Base-by-base conservation (phyloP, 2,888 invertebrate species). In the Apamea sordens region DNA sequence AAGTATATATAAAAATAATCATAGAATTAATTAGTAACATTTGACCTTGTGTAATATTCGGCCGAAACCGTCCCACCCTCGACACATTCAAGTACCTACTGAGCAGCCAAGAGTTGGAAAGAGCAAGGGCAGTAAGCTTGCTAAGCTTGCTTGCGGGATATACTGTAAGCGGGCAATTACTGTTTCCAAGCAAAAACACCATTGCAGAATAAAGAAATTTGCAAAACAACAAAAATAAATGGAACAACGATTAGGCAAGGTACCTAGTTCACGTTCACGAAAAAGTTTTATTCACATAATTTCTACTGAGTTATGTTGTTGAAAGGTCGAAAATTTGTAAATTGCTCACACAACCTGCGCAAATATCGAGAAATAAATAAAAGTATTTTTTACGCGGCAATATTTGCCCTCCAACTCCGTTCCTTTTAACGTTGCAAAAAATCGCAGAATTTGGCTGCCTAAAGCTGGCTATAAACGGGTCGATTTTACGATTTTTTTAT, bases 401-500 rank as follows among this genome's bases (percentile, higher is more conserved):
- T 82, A 76, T 86, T 83, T 71, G 75, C 63, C 65, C 80, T 74
- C 71, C 77, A 71, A 74, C 71, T 63, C 41, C 53, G 73, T 80
- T 79, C 61, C 71, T 86, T 86, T 80, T 84, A 76, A 73, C 77
- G 76, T 75, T 77, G 75, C 76, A 84, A 86, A 85, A 87, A 88
- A 79, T 82, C 72, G 70, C 61, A 79, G 88, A 86, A 78, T 83
- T 71, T 72, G 74, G 53, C 73, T 73, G 61, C 74, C 74, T 85
- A 88, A 88, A 83, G 88, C 86, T 77, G 68, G 80, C 86, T 72
- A 84, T 88, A 80, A 74, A 86, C 79, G 79, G 84, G 65, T 73
- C 89, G 84, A 78, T 74, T 87, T 87, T 80, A 87, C 75, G 77
- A 71, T 82, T 82, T 87, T 59, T 80, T 85, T 85, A 86, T 81